Evolutionary conservation across 2,797 vertebrate species (phyloP).

Genomic region (Takifugu rubripes): DNA sequence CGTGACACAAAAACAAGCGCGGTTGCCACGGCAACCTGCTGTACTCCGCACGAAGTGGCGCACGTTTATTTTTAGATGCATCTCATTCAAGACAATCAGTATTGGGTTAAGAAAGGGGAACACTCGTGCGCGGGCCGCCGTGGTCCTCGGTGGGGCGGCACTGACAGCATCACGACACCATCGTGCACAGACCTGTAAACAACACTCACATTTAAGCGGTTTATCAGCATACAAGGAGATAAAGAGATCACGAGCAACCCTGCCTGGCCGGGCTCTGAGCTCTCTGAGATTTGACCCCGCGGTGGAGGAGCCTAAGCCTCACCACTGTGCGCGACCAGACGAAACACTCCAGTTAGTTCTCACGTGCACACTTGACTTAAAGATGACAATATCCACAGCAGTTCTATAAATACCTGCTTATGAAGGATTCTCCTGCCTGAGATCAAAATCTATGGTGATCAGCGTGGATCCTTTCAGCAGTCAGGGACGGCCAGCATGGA

Average conservation of each 20-base stretch:
- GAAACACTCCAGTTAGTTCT: too few species aligned
- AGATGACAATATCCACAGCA: not conserved
- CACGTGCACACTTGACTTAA: too few species aligned
- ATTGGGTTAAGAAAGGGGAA: slow-evolving; percentile 65
- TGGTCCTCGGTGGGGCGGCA: not conserved
- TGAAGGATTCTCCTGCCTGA: not conserved
- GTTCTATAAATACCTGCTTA: not conserved
- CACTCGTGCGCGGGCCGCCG: slow-evolving; percentile 32
- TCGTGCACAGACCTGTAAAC: not conserved
- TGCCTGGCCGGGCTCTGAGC: too few species aligned
- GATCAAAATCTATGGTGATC: too few species aligned
- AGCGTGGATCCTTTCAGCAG: slow-evolving; percentile 1
- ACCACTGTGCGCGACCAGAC: too few species aligned
- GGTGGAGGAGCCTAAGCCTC: too few species aligned
- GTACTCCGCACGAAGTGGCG: slow-evolving; percentile 64
- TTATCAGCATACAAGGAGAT: too few species aligned
- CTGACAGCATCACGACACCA: not conserved
- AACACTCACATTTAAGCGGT: too few species aligned
- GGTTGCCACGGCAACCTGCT: slow-evolving; percentile 75
- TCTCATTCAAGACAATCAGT: slow-evolving; percentile 59
- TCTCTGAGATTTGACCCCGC: too few species aligned
- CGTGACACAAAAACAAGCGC: slow-evolving; percentile 73
- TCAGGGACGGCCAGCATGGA: slow-evolving; percentile 3
- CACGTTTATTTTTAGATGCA: slow-evolving; percentile 76
- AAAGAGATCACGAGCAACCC: too few species aligned